These are phyloP conservation scores for Hiodon tergisus DNA, from an alignment of 2,113 vertebrate genomes.

Conservation along the genomic window DNA sequence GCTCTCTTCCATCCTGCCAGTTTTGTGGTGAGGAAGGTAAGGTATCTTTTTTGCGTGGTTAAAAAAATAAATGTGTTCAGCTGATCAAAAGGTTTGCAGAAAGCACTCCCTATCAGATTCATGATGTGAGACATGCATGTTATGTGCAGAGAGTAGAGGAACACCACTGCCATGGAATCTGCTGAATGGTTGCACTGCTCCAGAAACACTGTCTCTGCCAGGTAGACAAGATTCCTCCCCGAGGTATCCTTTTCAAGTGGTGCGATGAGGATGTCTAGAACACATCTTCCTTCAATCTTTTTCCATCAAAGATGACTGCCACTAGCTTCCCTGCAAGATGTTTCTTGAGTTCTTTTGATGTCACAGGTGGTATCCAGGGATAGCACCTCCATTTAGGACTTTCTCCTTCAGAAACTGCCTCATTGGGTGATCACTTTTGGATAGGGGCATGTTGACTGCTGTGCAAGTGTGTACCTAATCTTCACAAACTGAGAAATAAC, in stretches of 20 bases:
- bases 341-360: slow-evolving; percentile 20
- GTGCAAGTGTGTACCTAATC: too few relatives aligned
- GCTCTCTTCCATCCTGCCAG: slow-evolving; percentile 8
- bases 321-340: slow-evolving; percentile 20
- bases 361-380: slow-evolving; percentile 21
- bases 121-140: slow-evolving; percentile 32
- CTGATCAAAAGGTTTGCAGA: slow-evolving; percentile 29
- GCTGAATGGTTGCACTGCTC: slow-evolving; percentile 30
- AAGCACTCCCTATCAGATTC: slow-evolving; percentile 23
- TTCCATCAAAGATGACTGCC: slow-evolving; percentile 31
- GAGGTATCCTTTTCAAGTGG: slow-evolving; percentile 29
- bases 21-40: slow-evolving; percentile 6
- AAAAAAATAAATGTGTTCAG: slow-evolving; percentile 26
- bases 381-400: slow-evolving; percentile 20
- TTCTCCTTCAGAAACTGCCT: slow-evolving; percentile 19
- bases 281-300: slow-evolving; percentile 32
- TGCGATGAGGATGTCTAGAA: slow-evolving; percentile 28
- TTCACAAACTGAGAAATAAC: too few relatives aligned
- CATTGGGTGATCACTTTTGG: slow-evolving; percentile 21
- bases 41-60: slow-evolving; percentile 30
- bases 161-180: slow-evolving; percentile 5
- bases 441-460: slow-evolving; percentile 18
- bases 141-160: slow-evolving; percentile 28
- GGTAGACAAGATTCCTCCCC: slow-evolving; percentile 24
- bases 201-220: slow-evolving; percentile 25